These are phyloP conservation scores for Tetheella fluctuosa DNA, from an alignment of 2,888 invertebrate species.

Conservation along the genomic window DNA sequence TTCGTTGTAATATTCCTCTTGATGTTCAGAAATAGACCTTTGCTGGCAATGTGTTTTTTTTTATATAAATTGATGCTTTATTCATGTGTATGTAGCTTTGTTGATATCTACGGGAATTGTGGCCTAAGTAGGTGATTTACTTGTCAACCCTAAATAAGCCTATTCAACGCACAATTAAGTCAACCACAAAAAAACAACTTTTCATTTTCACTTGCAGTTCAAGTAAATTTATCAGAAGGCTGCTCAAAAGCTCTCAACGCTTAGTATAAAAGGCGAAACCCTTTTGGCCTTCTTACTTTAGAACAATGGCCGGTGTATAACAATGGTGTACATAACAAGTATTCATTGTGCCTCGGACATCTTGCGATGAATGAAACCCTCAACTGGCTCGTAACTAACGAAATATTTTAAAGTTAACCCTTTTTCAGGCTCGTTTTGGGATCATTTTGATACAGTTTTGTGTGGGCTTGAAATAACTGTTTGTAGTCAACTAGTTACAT, in stretches of 20 bases:
- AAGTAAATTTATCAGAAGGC: constrained; percentile 59
- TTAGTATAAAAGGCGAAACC: constrained; percentile 56
- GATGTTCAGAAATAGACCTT: too few species aligned
- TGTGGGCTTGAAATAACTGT: background rate
- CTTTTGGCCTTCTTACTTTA: constrained; percentile 42
- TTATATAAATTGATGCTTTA: too few species aligned
- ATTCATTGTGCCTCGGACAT: constrained; percentile 53
- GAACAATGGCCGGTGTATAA: constrained; percentile 52
- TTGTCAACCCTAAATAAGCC: too few species aligned
- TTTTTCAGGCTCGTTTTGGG: background rate
- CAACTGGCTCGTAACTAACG: constrained; percentile 13
- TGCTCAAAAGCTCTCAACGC: constrained; percentile 28
- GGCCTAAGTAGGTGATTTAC: too few species aligned
- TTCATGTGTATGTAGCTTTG: too few species aligned
- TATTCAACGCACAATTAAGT: background rate
- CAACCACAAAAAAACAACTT: constrained; percentile 20
- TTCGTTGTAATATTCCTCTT: too few species aligned
- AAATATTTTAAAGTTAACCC: constrained; percentile 9
- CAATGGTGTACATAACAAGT: constrained; percentile 56
- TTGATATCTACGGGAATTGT: too few species aligned
- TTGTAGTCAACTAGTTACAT: too few species aligned
- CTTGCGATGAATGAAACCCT: constrained; percentile 37
- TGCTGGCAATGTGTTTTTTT: too few species aligned
- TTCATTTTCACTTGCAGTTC: constrained; percentile 54
- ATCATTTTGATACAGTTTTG: background rate